Percentiles rank a stretch among this genome's conserved stretches.
Evolutionary conservation across 2,797 vertebrate genomes (phyloP).

Genomic region (Mormyrus hasselquistii): DNA sequence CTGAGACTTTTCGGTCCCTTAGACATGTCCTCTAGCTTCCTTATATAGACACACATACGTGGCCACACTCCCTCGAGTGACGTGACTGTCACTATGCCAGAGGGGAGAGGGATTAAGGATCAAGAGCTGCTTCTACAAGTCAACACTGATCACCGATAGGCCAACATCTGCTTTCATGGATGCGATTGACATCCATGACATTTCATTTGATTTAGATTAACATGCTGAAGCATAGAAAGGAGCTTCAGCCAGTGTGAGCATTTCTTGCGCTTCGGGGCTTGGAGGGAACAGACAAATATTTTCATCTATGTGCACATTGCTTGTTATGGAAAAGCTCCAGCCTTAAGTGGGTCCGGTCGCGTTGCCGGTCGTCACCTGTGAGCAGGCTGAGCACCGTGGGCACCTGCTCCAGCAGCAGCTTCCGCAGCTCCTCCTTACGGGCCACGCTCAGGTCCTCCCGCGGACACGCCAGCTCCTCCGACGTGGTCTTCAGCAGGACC

Average conservation of each 20-base stretch:
- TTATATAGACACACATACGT: neutral
- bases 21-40: neutral
- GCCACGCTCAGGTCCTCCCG: conserved; percentile 90
- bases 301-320: neutral
- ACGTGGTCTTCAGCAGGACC: conserved; percentile 93
- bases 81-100: neutral
- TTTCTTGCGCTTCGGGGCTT: neutral
- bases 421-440: conserved; percentile 90
- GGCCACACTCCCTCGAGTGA: neutral
- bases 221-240: neutral
- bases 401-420: conserved; percentile 91
- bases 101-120: neutral
- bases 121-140: neutral
- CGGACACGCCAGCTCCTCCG: conserved; percentile 92
- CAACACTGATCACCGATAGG: neutral
- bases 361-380: conserved; percentile 64
- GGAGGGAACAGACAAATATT: neutral
- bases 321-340: neutral
- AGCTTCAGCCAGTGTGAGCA: neutral
- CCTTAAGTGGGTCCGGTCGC: neutral
- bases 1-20: neutral
- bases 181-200: too few species aligned
- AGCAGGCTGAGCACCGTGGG: conserved; percentile 86
- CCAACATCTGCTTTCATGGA: neutral
- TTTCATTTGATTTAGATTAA: neutral